phyloP scores from a whole-genome alignment of 1,140 invertebrate genomes.

The Leptinotarsa texana region DNA sequence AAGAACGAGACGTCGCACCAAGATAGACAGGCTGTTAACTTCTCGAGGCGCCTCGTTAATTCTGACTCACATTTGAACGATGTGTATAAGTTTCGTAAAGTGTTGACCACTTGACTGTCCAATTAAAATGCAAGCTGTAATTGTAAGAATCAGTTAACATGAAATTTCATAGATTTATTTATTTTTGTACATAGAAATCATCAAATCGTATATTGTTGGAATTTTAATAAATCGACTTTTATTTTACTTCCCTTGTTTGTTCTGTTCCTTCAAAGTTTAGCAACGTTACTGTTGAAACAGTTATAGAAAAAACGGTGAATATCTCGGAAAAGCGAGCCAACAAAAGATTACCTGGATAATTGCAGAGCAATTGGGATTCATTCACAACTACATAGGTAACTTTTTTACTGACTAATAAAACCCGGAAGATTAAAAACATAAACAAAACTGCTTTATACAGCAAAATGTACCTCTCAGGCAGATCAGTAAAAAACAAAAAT shows the following conservation, averaged over 20 bases:
- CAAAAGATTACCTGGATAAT: too few relatives aligned
- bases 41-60: constrained; percentile 9
- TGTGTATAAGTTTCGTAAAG: constrained; percentile 25
- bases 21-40: background rate
- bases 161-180: constrained; percentile 1
- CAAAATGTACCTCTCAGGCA: too few relatives aligned
- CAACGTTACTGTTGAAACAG: too few relatives aligned
- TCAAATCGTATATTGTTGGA: background rate
- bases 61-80: constrained; percentile 25
- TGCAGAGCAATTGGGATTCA: too few relatives aligned
- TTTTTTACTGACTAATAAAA: too few relatives aligned
- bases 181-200: background rate
- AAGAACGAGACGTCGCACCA: constrained; percentile 33
- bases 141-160: background rate
- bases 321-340: too few relatives aligned
- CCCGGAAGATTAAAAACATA: too few relatives aligned
- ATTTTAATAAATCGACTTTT: background rate
- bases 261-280: too few relatives aligned
- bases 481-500: too few relatives aligned
- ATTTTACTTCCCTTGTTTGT: background rate
- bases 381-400: too few relatives aligned
- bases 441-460: too few relatives aligned
- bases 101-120: constrained; percentile 19
- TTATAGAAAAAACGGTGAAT: too few relatives aligned
- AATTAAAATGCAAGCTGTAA: constrained; percentile 1